Percentiles rank a stretch among this genome's conserved stretches.
These are phyloP conservation scores for Suricata suricatta DNA, from an alignment of 2,113 vertebrate species.

Conservation along the genomic window DNA sequence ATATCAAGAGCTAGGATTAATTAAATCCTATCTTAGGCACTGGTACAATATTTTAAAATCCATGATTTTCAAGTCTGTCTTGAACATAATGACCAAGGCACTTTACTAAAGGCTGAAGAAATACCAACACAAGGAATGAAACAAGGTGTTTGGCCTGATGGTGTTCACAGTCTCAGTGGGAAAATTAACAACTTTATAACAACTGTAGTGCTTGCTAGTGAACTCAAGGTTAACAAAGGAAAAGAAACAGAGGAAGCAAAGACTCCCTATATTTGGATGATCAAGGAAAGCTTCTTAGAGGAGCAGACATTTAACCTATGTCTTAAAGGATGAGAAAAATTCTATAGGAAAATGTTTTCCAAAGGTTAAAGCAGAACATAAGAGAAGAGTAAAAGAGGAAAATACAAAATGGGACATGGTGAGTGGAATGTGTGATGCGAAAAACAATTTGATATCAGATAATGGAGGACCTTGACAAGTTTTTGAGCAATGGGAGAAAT, in stretches of 20 bases:
- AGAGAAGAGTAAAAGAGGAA: neutral
- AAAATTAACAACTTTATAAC: neutral
- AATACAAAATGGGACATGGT: neutral
- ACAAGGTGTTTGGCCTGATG: neutral
- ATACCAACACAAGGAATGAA: neutral
- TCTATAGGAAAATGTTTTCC: neutral
- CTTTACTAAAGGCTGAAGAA: neutral
- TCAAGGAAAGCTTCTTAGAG: neutral
- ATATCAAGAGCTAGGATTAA: conserved; percentile 16
- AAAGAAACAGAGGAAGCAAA: neutral
- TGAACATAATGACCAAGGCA: neutral
- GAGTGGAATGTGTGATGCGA: neutral
- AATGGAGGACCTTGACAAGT: neutral
- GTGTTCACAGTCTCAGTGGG: neutral
- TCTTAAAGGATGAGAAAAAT: neutral
- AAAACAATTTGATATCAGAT: neutral
- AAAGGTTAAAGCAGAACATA: neutral
- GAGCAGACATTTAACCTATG: neutral
- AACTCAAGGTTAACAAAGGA: neutral
- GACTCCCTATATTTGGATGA: neutral
- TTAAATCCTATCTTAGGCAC: neutral
- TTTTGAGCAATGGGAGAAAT: neutral
- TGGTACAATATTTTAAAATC: neutral
- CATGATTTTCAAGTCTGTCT: neutral
- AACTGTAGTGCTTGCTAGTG: neutral